Evolutionary conservation across 2,113 vertebrate species (phyloP).

Genomic region (Alouatta palliata): DNA sequence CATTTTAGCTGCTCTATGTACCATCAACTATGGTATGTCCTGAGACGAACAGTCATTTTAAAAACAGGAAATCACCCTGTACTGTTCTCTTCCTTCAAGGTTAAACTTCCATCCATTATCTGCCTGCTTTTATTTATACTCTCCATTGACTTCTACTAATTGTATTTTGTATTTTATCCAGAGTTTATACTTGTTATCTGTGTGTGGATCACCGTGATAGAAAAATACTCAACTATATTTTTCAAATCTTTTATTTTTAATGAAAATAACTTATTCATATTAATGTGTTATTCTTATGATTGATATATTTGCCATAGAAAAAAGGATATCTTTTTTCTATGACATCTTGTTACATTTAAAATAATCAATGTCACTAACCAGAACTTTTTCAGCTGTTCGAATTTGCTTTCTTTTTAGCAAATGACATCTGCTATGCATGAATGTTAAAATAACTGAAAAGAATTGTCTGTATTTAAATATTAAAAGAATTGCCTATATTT

Average conservation of each 20-base stretch:
- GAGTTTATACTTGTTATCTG: neutral
- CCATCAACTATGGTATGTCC: neutral
- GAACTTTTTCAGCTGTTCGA: neutral
- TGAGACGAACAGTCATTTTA: neutral
- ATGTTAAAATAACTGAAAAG: constrained; percentile 6
- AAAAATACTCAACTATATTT: neutral
- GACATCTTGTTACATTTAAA: neutral
- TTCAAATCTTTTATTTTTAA: neutral
- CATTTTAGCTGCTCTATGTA: neutral
- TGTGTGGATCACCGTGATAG: neutral
- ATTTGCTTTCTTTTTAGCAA: neutral
- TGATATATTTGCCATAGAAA: neutral
- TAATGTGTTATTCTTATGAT: neutral
- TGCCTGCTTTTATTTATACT: neutral
- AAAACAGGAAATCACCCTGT: neutral
- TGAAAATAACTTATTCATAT: neutral
- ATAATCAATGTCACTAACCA: neutral
- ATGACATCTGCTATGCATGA: neutral
- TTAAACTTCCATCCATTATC: neutral
- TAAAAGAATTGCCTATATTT: too few species aligned
- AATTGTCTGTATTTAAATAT: neutral
- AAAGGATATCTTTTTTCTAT: neutral
- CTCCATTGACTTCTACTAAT: neutral
- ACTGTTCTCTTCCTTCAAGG: neutral
- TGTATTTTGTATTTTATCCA: neutral